A percentile compares a stretch with the other conserved stretches of the same genome.
Evolutionary conservation across 2,797 vertebrate species (phyloP).

Genomic region (Arrhamphus sclerolepis): DNA sequence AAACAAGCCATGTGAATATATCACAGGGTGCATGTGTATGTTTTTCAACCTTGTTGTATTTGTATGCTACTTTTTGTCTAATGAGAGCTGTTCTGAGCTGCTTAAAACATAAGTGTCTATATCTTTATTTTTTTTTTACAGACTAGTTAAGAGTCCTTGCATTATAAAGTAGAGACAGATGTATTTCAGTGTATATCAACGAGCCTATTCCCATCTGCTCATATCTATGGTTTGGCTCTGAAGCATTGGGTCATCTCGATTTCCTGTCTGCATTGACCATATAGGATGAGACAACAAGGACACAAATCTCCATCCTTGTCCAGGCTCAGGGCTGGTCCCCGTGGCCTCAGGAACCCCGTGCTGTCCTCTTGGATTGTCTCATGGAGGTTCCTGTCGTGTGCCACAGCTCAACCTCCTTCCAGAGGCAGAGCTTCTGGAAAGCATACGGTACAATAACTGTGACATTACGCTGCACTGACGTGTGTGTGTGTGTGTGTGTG

Average conservation of each 20-base stretch:
- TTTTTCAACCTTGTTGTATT: neutral
- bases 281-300: constrained; percentile 34
- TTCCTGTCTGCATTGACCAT: constrained; percentile 19
- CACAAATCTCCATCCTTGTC: constrained; percentile 34
- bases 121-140: no score
- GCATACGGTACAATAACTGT: constrained; percentile 74
- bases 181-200: neutral
- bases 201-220: constrained; percentile 1
- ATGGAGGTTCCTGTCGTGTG: constrained; percentile 36
- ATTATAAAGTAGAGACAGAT: no score
- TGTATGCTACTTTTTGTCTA: no score
- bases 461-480: constrained; percentile 67
- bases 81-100: no score
- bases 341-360: constrained; percentile 31
- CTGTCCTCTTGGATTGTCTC: constrained; percentile 71
- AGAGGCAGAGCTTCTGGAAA: constrained; percentile 54
- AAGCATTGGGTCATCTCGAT: neutral
- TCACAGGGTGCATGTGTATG: neutral
- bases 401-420: constrained; percentile 32
- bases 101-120: no score
- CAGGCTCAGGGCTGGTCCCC: constrained; percentile 32
- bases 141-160: no score
- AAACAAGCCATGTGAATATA: neutral
- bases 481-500: constrained; percentile 30
- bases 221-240: neutral